These are phyloP conservation scores for Monoplex corrugatus DNA, from an alignment of 2,888 invertebrate genomes.

Conservation along the genomic window DNA sequence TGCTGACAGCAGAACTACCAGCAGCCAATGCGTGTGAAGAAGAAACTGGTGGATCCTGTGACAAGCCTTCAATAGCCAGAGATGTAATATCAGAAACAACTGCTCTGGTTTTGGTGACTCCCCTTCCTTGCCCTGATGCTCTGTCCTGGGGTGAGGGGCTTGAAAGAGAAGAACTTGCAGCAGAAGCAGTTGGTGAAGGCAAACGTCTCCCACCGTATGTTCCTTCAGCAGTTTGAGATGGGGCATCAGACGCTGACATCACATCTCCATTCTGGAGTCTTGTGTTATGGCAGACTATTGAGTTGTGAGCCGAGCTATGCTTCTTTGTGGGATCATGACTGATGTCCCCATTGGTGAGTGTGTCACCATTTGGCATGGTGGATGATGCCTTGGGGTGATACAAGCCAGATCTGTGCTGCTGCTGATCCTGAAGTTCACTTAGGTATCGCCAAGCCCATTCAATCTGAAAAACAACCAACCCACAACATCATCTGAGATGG, in stretches of 20 bases:
- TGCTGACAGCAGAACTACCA: background rate
- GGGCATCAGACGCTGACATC: background rate
- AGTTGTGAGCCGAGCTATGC: background rate
- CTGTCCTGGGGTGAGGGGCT: slow-evolving; percentile 10
- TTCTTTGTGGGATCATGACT: background rate
- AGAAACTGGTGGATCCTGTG: background rate
- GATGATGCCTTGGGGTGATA: background rate
- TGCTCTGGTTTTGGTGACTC: background rate
- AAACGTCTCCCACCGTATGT: background rate
- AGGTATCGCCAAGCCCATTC: slow-evolving; percentile 65
- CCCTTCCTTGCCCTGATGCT: background rate
- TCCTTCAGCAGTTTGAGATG: background rate
- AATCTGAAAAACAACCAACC: slow-evolving; percentile 57
- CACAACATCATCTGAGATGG: background rate
- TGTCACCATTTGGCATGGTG: background rate
- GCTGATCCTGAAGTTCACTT: slow-evolving; percentile 58
- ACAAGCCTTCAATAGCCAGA: background rate
- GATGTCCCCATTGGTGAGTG: background rate
- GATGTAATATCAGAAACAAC: background rate
- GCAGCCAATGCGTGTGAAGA: background rate
- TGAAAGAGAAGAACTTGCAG: background rate
- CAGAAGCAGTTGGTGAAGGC: background rate
- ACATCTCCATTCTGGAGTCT: background rate
- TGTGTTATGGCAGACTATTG: background rate
- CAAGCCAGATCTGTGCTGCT: slow-evolving; percentile 12